Evolutionary conservation across 2,888 invertebrate genomes (phyloP).

Genomic region (Caenorhabditis sinica): DNA sequence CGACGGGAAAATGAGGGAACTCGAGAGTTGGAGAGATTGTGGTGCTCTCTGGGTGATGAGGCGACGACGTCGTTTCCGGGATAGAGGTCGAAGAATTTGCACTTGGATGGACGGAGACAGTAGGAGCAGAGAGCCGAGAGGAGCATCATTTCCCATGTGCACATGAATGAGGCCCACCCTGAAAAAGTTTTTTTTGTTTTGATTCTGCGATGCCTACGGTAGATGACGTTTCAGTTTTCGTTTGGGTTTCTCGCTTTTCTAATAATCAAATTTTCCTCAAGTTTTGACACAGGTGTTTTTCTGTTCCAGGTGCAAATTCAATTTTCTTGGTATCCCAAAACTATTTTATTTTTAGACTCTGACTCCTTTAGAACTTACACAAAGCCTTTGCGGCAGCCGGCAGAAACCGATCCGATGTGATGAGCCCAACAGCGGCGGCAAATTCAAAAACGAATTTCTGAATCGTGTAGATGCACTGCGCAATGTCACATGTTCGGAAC

Average conservation of each 20-base stretch:
- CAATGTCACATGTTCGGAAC: conserved; percentile 81
- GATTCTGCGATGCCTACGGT: not conserved
- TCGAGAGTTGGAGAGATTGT: conserved; percentile 11
- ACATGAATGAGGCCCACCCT: conserved; percentile 82
- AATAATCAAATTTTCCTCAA: not conserved
- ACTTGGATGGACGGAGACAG: conserved; percentile 76
- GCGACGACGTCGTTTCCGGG: conserved; percentile 44
- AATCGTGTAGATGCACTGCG: conserved; percentile 80
- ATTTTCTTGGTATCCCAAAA: not conserved
- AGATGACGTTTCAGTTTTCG: too few relatives aligned
- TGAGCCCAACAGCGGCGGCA: conserved; percentile 76
- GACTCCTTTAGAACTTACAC: conserved; percentile 70
- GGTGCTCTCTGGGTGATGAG: not conserved
- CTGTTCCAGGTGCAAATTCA: not conserved
- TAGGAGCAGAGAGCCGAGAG: conserved; percentile 77
- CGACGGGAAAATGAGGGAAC: conserved; percentile 27
- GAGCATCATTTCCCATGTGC: conserved; percentile 82
- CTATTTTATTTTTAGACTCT: too few relatives aligned
- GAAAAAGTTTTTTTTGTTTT: conserved; percentile 44
- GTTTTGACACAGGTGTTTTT: not conserved
- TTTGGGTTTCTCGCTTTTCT: not conserved
- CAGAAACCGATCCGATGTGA: conserved; percentile 74
- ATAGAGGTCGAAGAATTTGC: conserved; percentile 61
- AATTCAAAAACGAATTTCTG: conserved; percentile 83
- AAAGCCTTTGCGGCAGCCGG: conserved; percentile 79